These are phyloP conservation scores for Darevskia nairensis DNA, from an alignment of 2,797 vertebrate genomes.

Conservation along the genomic window DNA sequence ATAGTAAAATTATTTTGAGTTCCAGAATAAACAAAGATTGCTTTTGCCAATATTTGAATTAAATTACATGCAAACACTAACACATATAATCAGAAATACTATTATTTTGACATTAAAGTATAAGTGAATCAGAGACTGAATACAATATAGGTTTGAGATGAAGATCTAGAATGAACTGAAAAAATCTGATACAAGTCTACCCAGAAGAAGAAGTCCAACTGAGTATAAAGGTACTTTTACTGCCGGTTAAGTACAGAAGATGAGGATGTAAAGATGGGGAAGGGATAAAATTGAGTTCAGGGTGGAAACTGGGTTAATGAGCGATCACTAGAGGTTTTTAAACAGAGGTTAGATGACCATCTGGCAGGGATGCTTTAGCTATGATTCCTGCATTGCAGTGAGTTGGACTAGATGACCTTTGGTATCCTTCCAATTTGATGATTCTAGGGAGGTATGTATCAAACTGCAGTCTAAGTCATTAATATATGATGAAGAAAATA, in stretches of 20 bases:
- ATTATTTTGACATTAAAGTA: not conserved
- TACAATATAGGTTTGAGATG: conserved; percentile 2
- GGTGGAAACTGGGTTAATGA: too few relatives aligned
- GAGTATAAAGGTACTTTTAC: too few relatives aligned
- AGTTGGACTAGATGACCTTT: too few relatives aligned
- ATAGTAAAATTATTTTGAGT: not conserved
- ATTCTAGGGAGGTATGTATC: too few relatives aligned
- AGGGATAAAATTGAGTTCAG: too few relatives aligned
- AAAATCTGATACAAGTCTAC: not conserved
- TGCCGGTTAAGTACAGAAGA: too few relatives aligned
- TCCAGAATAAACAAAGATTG: not conserved
- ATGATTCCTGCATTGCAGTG: not conserved
- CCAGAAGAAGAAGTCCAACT: too few relatives aligned
- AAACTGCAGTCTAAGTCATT: conserved; percentile 46
- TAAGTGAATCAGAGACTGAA: conserved; percentile 24
- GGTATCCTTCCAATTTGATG: too few relatives aligned
- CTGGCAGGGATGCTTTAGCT: too few relatives aligned
- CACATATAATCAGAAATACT: not conserved
- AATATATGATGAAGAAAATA: conserved; percentile 18
- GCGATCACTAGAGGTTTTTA: too few relatives aligned
- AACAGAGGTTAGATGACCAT: too few relatives aligned
- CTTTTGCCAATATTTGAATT: not conserved
- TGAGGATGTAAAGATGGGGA: too few relatives aligned
- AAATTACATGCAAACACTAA: not conserved
- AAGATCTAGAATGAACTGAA: conserved; percentile 42